Evolutionary conservation across 2,797 vertebrate species (phyloP).

Genomic region (Crocidura indochinensis): DNA sequence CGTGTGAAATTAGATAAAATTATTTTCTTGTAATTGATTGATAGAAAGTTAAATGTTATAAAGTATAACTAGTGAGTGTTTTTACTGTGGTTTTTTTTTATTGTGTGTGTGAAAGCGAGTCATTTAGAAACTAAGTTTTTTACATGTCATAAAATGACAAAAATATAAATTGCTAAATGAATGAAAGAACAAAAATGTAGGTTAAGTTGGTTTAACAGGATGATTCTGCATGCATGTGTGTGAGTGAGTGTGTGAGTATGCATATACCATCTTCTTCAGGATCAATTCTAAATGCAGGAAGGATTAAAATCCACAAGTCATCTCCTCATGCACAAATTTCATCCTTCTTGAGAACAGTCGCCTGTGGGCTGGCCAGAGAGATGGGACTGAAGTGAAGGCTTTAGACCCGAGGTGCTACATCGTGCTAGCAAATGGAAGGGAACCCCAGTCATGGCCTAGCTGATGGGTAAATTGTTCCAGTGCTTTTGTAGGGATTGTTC

Average conservation of each 20-base stretch:
- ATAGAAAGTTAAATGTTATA: neutral
- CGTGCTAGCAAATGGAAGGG: too few species aligned
- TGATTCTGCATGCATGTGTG: neutral
- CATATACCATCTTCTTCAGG: neutral
- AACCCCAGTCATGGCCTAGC: neutral
- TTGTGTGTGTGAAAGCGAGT: neutral
- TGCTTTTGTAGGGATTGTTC: neutral
- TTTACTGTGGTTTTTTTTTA: neutral
- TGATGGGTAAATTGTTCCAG: neutral
- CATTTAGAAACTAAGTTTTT: neutral
- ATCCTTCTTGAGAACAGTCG: too few species aligned
- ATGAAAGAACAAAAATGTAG: too few species aligned
- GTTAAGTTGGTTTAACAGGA: too few species aligned
- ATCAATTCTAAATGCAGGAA: neutral
- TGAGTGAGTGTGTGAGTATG: too few species aligned
- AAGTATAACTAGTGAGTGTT: neutral
- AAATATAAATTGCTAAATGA: too few species aligned
- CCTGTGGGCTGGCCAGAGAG: too few species aligned
- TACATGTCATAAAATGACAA: neutral
- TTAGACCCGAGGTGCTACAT: too few species aligned
- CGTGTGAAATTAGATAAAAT: neutral
- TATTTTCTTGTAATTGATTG: constrained; percentile 30
- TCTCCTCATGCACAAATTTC: neutral
- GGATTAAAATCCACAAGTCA: neutral
- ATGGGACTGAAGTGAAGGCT: too few species aligned